Evolutionary conservation across 2,888 invertebrate species (phyloP).

Genomic region (Cosmopolites sordidus): DNA sequence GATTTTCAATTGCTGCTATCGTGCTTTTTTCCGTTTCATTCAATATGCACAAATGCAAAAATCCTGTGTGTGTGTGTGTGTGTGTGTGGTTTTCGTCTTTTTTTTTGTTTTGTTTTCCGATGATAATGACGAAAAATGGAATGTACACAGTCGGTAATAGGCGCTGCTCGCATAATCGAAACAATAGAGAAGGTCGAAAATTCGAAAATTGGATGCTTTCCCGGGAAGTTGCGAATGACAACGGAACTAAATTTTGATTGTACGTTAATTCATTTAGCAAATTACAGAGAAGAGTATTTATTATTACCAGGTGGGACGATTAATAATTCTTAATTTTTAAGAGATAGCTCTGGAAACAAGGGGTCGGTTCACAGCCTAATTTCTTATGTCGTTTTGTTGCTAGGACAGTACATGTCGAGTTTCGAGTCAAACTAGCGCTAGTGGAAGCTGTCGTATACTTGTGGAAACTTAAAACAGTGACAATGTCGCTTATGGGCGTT

Average conservation of each 20-base stretch:
- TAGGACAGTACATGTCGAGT: no score
- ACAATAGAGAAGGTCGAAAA: constrained; percentile 1
- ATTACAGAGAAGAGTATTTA: no score
- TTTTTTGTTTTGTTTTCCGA: constrained; percentile 19
- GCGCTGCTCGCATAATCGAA: background rate
- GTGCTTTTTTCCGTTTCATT: constrained; percentile 42
- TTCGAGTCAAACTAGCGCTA: no score
- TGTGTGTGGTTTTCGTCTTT: constrained; percentile 13
- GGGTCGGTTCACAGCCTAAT: no score
- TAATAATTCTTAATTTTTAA: no score
- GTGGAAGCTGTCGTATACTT: no score
- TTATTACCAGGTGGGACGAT: no score
- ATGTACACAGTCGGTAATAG: background rate
- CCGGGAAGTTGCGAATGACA: background rate
- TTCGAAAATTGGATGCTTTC: background rate
- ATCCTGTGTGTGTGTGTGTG: constrained; percentile 26
- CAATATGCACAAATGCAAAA: constrained; percentile 35
- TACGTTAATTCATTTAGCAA: no score
- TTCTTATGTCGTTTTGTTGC: no score
- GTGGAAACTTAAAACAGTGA: no score
- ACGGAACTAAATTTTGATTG: background rate
- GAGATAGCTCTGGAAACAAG: no score
- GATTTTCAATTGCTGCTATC: constrained; percentile 46
- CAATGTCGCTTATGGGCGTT: no score
- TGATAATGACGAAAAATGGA: constrained; percentile 15